Base-by-base conservation (phyloP, 2,888 invertebrate species). In the Ormyrus labotus region DNA sequence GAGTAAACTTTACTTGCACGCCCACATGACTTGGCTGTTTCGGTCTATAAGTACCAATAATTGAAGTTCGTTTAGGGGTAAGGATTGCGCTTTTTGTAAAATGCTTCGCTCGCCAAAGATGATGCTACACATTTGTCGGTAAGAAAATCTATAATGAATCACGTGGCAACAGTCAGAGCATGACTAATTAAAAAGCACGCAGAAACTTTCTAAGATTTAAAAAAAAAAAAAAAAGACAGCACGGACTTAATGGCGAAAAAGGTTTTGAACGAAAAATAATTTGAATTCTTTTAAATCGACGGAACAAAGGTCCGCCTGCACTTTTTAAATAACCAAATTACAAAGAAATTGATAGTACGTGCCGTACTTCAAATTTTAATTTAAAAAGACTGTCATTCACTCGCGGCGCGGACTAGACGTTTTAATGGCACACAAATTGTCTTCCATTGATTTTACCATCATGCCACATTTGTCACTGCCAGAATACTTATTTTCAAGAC, bases 401-500 rank as follows among this genome's bases (percentile, higher is more conserved):
- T 34, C 34, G 34, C 34, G 3, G 61, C 45, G 47, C 11, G n/a
- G 11, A 48, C 13, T 6, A 64, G n/a, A 47, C 63, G 19, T 47
- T 64, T 64, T 64, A 64, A 64, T 48, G 63, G 11, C 10, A 48
- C 47, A 48, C 47, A 48, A 11, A 34, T 48, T 47, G 48, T n/a
- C n/a, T n/a, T 47, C 19, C 19, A 64, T 64, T 64, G 63, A 64
- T 64, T 64, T 64, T 64, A 13, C 63, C 63, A 64, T 64, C 63
- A 48, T 47, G n/a, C 6, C 47, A 47, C 47, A 47, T 64, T 64
- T 64, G 13, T 64, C 63, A 47, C 48, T 64, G 63, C 47, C 63
- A 48, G 63, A 48, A 48, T 47, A 48, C 63, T 48, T 48, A 64
- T 64, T 64, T 11, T 34, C 34, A 34, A 34, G 34, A 34, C 2